These are phyloP conservation scores for Characodon lateralis DNA, from an alignment of 2,797 vertebrate species.

Conservation along the genomic window DNA sequence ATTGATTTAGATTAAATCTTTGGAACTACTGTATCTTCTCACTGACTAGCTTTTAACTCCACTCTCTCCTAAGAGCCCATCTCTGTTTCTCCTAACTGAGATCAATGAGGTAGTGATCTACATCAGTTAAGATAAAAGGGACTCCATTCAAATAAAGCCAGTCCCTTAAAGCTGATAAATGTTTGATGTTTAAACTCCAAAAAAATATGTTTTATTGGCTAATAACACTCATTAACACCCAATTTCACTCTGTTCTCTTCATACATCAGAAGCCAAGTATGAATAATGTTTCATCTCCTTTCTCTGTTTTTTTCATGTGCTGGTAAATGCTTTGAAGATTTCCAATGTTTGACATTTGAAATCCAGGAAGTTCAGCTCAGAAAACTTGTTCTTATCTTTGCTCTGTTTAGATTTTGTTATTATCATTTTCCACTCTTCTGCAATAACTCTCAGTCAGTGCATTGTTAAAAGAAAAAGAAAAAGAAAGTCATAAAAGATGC, in stretches of 20 bases:
- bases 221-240: conserved; percentile 50
- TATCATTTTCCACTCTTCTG: conserved; percentile 24
- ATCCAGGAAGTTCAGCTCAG: conserved; percentile 48
- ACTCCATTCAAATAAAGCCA: not conserved
- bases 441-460: conserved; percentile 24
- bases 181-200: conserved; percentile 7
- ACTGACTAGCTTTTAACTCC: not conserved
- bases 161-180: not conserved
- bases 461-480: conserved; percentile 51
- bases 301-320: conserved; percentile 47
- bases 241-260: conserved; percentile 41
- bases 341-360: conserved; percentile 42
- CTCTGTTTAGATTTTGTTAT: conserved; percentile 28
- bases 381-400: conserved; percentile 38
- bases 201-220: conserved; percentile 41
- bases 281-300: conserved; percentile 50
- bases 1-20: too few species aligned
- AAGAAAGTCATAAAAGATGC: conserved; percentile 40
- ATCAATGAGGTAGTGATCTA: not conserved
- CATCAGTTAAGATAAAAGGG: not conserved
- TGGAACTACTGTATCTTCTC: not conserved
- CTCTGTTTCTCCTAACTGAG: not conserved
- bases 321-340: conserved; percentile 53
- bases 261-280: conserved; percentile 55
- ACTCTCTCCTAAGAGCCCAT: not conserved